Evolutionary conservation across 2,888 invertebrate species (phyloP).

Genomic region (Strigamia maritima): DNA sequence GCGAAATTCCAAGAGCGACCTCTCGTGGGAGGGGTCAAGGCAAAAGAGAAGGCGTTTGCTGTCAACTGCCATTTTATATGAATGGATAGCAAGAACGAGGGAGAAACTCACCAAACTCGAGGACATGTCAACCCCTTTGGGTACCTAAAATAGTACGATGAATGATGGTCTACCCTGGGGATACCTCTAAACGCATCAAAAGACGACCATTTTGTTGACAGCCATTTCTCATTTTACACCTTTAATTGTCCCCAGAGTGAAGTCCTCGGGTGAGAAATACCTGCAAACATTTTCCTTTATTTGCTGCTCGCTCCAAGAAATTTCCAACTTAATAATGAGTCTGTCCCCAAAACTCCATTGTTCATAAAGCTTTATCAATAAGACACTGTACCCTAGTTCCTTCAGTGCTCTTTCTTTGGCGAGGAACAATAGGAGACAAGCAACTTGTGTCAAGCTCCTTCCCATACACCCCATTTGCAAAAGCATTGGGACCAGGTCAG

Average conservation of each 20-base stretch:
- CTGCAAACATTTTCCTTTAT: background rate
- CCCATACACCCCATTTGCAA: background rate
- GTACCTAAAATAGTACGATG: background rate
- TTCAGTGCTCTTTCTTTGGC: background rate
- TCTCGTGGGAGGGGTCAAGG: constrained; percentile 20
- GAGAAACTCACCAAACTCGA: background rate
- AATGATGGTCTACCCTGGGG: constrained; percentile 12
- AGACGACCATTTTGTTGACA: constrained; percentile 6
- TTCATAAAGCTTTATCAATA: background rate
- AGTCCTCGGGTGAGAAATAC: background rate
- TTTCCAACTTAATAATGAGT: background rate
- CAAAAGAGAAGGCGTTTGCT: constrained; percentile 13
- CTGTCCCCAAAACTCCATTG: background rate
- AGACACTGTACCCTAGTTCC: background rate
- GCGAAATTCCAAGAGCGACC: constrained; percentile 2
- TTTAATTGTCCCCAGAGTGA: constrained; percentile 14
- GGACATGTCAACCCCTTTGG: background rate
- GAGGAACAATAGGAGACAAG: background rate
- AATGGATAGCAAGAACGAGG: background rate
- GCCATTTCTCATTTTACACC: constrained; percentile 10
- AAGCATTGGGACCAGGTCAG: background rate
- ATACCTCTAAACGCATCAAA: background rate
- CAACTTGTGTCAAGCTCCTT: background rate
- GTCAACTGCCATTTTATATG: constrained; percentile 23
- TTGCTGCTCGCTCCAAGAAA: background rate